Percentiles rank a stretch among this genome's conserved stretches.
phyloP scores from a whole-genome alignment of 2,113 vertebrate species.

The Lagopus leucura region DNA sequence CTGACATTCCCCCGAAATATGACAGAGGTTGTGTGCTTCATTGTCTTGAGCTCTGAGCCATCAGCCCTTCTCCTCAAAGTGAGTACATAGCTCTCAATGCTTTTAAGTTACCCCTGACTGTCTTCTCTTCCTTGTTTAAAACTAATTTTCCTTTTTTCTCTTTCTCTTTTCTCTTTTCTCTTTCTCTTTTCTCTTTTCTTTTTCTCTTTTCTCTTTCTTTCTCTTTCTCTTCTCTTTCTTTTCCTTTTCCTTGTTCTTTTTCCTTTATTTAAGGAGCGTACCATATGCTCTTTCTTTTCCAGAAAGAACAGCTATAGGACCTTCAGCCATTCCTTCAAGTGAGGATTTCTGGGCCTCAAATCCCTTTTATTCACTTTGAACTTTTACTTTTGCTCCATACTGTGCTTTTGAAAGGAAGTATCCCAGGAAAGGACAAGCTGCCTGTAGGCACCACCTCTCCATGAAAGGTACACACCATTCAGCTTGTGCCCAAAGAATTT shows the following conservation, averaged over 20 bases:
- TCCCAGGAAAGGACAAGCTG: background rate
- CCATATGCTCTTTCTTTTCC: background rate
- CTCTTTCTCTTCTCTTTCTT: too few relatives aligned
- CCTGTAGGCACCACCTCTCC: background rate
- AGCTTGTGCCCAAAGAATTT: background rate
- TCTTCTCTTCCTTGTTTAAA: background rate
- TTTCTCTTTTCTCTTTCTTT: too few relatives aligned
- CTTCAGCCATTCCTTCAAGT: background rate
- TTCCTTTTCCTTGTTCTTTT: background rate
- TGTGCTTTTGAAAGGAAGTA: background rate
- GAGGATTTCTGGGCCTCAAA: background rate
- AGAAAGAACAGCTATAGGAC: background rate
- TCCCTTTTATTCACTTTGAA: background rate
- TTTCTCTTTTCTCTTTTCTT: too few relatives aligned
- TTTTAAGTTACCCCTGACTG: constrained; percentile 11
- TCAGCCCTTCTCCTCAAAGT: background rate
- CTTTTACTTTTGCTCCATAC: background rate
- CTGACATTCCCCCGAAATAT: background rate
- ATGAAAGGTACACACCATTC: fast-evolving
- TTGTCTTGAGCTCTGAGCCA: background rate
- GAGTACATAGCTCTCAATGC: background rate
- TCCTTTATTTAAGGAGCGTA: background rate
- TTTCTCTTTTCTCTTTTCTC: too few relatives aligned
- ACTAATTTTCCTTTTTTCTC: background rate
- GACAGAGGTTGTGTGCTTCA: background rate